A percentile compares a stretch with the other conserved stretches of the same genome.
phyloP scores from a whole-genome alignment of 2,888 invertebrate genomes.

The Platerodrilus igneus region DNA sequence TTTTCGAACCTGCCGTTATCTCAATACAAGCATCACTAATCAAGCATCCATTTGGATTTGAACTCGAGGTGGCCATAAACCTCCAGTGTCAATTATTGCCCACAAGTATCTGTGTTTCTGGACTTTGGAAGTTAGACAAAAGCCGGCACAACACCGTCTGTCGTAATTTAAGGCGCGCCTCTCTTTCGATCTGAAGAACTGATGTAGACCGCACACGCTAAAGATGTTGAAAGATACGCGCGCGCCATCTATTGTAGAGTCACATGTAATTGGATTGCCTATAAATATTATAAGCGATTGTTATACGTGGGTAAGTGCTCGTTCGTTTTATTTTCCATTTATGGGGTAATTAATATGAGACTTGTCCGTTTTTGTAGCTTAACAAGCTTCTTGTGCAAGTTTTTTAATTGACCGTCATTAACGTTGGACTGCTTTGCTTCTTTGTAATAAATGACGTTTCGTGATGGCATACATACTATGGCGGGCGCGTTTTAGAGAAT shows the following conservation, averaged over 20 bases:
- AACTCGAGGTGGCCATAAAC: slow-evolving; percentile 36
- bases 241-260: slow-evolving; percentile 29
- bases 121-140: too few relatives aligned
- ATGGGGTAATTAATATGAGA: slow-evolving; percentile 35
- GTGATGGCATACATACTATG: too few relatives aligned
- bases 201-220: slow-evolving; percentile 46
- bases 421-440: too few relatives aligned
- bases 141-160: slow-evolving; percentile 37
- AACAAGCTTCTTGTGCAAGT: not conserved
- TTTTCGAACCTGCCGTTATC: slow-evolving; percentile 24
- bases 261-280: slow-evolving; percentile 33
- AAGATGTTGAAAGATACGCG: slow-evolving; percentile 39
- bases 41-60: slow-evolving; percentile 28
- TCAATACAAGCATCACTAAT: slow-evolving; percentile 29
- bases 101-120: slow-evolving; percentile 30
- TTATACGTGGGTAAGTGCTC: slow-evolving; percentile 24
- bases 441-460: too few relatives aligned
- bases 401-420: too few relatives aligned
- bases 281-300: slow-evolving; percentile 36
- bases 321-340: slow-evolving; percentile 36
- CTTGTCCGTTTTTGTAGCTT: not conserved
- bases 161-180: slow-evolving; percentile 42
- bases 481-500: too few relatives aligned
- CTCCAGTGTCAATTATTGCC: slow-evolving; percentile 40
- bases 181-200: too few relatives aligned